Percentiles rank a stretch among this genome's conserved stretches.
phyloP scores from a whole-genome alignment of 2,113 vertebrate species.

The Chamaea fasciata region DNA sequence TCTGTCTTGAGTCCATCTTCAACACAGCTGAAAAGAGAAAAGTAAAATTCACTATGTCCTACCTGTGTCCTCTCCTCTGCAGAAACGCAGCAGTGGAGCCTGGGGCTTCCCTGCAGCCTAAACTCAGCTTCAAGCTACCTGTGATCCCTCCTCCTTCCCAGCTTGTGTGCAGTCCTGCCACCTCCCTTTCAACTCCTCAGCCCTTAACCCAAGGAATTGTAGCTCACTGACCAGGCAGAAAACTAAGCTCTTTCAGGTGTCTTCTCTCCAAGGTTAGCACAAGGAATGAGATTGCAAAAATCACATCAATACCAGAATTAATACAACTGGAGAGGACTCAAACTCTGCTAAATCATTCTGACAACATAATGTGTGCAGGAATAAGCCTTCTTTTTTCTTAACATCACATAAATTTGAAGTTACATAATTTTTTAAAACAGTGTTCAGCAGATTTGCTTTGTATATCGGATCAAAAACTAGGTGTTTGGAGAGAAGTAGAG shows the following conservation, averaged over 20 bases:
- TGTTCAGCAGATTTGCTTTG: neutral
- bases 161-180: neutral
- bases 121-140: neutral
- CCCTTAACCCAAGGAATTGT: neutral
- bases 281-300: neutral
- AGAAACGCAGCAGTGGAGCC: neutral
- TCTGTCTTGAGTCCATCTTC: neutral
- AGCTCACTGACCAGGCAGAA: neutral
- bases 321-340: neutral
- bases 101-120: neutral
- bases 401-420: neutral
- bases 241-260: neutral
- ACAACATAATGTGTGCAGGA: neutral
- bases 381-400: rapidly evolving
- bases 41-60: neutral
- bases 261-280: neutral
- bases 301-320: neutral
- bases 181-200: neutral
- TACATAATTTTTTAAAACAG: rapidly evolving
- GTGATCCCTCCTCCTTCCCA: neutral
- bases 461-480: neutral
- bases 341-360: neutral
- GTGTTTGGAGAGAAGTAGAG: neutral
- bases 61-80: neutral
- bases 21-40: neutral